phyloP scores from a whole-genome alignment of 2,113 vertebrate genomes.

The Peromyscus californicus region DNA sequence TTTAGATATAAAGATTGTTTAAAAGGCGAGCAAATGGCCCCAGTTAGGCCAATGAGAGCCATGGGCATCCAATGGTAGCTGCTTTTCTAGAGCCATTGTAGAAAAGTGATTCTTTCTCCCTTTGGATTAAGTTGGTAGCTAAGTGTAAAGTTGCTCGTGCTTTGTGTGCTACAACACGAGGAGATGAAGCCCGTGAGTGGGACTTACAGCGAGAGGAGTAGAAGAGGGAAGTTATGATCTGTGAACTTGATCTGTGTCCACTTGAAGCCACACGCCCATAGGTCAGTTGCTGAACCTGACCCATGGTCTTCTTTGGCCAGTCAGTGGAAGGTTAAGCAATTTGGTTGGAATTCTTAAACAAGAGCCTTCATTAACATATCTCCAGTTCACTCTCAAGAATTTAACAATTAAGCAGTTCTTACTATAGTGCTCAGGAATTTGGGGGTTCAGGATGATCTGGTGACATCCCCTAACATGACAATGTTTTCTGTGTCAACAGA shows the following conservation, averaged over 20 bases:
- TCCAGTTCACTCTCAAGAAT: background rate
- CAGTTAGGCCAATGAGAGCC: background rate
- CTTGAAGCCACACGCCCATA: background rate
- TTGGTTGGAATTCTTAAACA: background rate
- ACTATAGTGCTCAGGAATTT: background rate
- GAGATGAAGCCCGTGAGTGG: background rate
- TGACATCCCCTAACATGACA: background rate
- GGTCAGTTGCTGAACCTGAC: background rate
- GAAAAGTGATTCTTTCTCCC: background rate
- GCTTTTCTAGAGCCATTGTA: background rate
- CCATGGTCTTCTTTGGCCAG: background rate
- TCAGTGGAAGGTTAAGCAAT: background rate
- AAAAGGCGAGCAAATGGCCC: constrained; percentile 10
- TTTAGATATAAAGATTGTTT: background rate
- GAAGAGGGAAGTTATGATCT: background rate
- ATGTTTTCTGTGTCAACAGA: background rate
- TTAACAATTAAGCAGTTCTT: background rate
- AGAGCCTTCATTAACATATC: background rate
- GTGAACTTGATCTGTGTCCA: background rate
- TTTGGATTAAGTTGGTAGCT: background rate
- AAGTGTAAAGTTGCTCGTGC: background rate
- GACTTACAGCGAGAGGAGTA: background rate
- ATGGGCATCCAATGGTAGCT: background rate
- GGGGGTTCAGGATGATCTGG: background rate
- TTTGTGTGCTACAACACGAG: background rate